Evolutionary conservation across 2,888 invertebrate species (phyloP).

Genomic region (Phlogophora meticulosa): DNA sequence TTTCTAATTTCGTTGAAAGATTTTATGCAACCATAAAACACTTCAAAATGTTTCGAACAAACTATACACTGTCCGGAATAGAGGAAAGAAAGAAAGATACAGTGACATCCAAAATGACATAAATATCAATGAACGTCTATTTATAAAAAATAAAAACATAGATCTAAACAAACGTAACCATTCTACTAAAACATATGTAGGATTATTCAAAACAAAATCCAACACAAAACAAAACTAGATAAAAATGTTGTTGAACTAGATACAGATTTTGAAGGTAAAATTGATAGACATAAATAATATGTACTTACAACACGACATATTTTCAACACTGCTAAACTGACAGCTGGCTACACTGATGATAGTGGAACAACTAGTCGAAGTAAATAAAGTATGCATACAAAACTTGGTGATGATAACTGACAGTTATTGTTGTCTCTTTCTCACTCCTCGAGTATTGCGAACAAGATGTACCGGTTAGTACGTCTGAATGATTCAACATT

Average conservation of each 20-base stretch:
- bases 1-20: too few species aligned
- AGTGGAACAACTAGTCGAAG: conserved; percentile 38
- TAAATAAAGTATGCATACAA: conserved; percentile 41
- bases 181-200: background rate
- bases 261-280: background rate
- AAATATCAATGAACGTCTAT: background rate
- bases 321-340: conserved; percentile 44
- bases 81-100: too few species aligned
- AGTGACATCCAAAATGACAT: background rate
- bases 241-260: background rate
- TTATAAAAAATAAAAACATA: conserved; percentile 12
- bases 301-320: conserved; percentile 83
- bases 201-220: too few species aligned
- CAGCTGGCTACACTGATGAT: conserved; percentile 47
- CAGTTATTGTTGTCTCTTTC: conserved; percentile 56
- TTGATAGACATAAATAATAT: background rate
- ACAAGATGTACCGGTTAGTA: conserved; percentile 47
- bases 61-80: too few species aligned
- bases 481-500: background rate
- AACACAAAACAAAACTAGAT: background rate
- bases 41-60: too few species aligned
- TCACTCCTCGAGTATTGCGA: conserved; percentile 26
- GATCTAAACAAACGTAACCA: conserved; percentile 21
- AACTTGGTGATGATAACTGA: conserved; percentile 46
- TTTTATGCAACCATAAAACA: too few species aligned